phyloP scores from a whole-genome alignment of 2,113 vertebrate genomes.

The Toxostoma redivivum region DNA sequence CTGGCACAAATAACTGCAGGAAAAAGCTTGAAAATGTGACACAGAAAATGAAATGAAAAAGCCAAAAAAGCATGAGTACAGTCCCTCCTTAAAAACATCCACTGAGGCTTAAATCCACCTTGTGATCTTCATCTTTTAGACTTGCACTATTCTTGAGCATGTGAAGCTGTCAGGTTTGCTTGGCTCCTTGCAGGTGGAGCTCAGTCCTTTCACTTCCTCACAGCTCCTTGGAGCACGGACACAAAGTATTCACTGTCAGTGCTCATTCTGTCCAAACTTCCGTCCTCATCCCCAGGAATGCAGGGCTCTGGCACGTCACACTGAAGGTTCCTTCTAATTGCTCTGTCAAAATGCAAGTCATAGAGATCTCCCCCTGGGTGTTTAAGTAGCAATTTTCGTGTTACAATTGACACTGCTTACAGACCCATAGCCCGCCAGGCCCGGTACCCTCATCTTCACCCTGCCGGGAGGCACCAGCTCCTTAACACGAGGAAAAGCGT shows the following conservation, averaged over 20 bases:
- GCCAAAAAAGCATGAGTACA: neutral
- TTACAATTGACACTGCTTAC: fast-evolving
- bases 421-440: fast-evolving
- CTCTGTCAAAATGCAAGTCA: neutral
- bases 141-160: neutral
- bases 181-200: neutral
- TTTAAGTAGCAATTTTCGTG: neutral
- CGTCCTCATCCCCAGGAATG: no score
- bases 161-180: neutral
- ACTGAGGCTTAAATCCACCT: neutral
- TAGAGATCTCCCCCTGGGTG: neutral
- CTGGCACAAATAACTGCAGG: neutral
- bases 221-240: neutral
- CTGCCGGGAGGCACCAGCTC: neutral
- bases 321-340: neutral
- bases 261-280: no score
- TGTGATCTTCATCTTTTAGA: neutral
- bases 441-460: neutral
- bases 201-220: neutral
- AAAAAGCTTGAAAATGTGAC: neutral
- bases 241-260: neutral
- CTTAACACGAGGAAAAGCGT: fast-evolving
- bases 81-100: neutral
- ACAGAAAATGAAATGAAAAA: neutral
- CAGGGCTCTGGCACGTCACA: neutral